Evolutionary conservation across 2,797 vertebrate genomes (phyloP).

Genomic region (Glossophaga mutica): DNA sequence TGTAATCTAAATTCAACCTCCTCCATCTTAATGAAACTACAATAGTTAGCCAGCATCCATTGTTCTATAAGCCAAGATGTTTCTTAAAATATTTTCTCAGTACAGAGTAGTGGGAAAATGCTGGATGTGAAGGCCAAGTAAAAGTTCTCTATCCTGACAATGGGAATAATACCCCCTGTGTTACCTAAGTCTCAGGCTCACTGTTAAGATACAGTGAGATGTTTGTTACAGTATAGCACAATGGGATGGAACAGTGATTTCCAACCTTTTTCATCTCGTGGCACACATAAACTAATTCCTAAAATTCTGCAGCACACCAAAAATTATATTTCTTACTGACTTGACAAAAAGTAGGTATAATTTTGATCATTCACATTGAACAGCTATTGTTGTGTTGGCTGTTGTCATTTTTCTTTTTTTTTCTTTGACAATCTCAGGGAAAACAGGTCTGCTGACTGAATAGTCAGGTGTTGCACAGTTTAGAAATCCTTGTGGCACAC

Average conservation of each 20-base stretch:
- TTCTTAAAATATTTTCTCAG: constrained; percentile 24
- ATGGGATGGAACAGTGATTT: background rate
- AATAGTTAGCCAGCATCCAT: background rate
- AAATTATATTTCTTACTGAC: background rate
- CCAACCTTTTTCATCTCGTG: background rate
- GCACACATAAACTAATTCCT: background rate
- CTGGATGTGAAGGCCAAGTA: background rate
- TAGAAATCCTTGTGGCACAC: background rate
- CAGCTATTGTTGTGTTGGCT: background rate
- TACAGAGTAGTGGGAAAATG: background rate
- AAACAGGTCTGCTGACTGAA: background rate
- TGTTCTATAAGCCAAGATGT: background rate
- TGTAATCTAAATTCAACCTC: background rate
- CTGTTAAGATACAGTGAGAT: background rate
- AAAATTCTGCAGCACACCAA: background rate
- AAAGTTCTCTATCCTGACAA: background rate
- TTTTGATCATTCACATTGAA: background rate
- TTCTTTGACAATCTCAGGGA: background rate
- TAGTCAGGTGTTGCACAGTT: background rate
- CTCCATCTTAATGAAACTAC: background rate
- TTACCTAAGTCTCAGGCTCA: background rate
- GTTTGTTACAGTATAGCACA: background rate
- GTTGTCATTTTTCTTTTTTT: background rate
- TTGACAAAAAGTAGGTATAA: background rate
- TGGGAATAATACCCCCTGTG: background rate